Percentiles rank a stretch among this genome's conserved stretches.
Evolutionary conservation across 23 tunicate species (phyloP).

Genomic region (Ciona savignyi): DNA sequence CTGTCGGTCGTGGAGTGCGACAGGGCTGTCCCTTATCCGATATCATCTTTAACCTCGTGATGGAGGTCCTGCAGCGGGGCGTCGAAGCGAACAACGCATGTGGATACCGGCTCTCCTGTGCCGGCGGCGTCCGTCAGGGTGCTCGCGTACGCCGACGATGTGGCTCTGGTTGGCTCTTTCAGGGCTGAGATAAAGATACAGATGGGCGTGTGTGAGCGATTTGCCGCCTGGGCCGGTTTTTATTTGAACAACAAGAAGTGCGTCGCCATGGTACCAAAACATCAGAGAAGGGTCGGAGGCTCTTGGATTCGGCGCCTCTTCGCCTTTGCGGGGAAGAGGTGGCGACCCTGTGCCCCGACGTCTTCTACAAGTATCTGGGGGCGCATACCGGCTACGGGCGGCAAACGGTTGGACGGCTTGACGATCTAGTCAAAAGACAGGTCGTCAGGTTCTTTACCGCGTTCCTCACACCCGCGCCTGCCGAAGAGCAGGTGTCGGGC

Average conservation of each 20-base stretch:
- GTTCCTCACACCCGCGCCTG: constrained; percentile 1
- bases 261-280: too few species aligned
- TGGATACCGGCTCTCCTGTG: background rate
- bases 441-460: background rate
- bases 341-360: background rate
- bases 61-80: background rate
- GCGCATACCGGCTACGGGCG: background rate
- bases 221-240: too few species aligned
- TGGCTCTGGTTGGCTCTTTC: background rate
- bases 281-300: too few species aligned
- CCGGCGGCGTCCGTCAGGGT: background rate
- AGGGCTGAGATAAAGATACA: constrained; percentile 2
- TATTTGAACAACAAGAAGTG: too few species aligned
- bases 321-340: background rate
- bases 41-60: too few species aligned
- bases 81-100: background rate
- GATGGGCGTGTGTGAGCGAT: background rate
- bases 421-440: background rate
- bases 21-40: constrained; percentile 11
- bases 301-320: background rate
- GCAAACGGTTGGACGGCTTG: background rate
- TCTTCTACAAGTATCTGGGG: constrained; percentile 14
- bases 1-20: constrained; percentile 8
- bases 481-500: too few species aligned
- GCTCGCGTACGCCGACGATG: constrained; percentile 12